Percentiles rank a stretch among this genome's conserved stretches.
Evolutionary conservation across 2,797 vertebrate species (phyloP).

Genomic region (Molossus molossus): DNA sequence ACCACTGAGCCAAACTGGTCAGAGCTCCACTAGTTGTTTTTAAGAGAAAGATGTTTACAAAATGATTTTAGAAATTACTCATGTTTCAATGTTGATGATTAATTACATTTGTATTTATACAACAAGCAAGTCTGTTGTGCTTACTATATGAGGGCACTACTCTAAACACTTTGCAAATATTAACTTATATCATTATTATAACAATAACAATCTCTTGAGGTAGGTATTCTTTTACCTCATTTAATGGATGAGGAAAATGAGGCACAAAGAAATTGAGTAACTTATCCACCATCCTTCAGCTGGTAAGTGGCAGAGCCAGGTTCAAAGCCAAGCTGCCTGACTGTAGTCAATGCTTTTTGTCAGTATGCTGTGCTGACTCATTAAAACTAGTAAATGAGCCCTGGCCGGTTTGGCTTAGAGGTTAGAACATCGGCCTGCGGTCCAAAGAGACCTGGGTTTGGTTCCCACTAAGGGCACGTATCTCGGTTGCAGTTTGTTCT

Average conservation of each 20-base stretch:
- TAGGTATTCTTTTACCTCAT: slow-evolving; percentile 23
- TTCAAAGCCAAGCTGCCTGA: slow-evolving; percentile 26
- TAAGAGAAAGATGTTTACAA: slow-evolving; percentile 33
- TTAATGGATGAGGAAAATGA: slow-evolving; percentile 56
- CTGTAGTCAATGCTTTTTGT: background rate
- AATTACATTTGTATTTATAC: slow-evolving; percentile 30
- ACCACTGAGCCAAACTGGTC: background rate
- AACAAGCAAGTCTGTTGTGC: background rate
- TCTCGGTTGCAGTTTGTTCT: background rate
- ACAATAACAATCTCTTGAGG: background rate
- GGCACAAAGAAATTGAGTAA: slow-evolving; percentile 54
- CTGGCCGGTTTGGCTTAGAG: background rate
- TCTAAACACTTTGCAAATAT: slow-evolving; percentile 23
- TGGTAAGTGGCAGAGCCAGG: background rate
- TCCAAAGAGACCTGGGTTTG: background rate
- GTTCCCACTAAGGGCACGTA: background rate
- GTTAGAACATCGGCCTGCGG: background rate
- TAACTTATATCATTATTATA: background rate
- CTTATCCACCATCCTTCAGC: background rate
- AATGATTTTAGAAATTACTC: slow-evolving; percentile 49
- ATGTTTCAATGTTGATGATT: slow-evolving; percentile 46
- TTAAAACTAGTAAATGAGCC: background rate
- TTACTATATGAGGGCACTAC: slow-evolving; percentile 25
- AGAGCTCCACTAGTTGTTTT: background rate
- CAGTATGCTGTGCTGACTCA: background rate